Evolutionary conservation across 1,140 invertebrate species (phyloP), one percentile per base, ranked within the genome.

Genomic region (Diorhabda sublineata): DNA sequence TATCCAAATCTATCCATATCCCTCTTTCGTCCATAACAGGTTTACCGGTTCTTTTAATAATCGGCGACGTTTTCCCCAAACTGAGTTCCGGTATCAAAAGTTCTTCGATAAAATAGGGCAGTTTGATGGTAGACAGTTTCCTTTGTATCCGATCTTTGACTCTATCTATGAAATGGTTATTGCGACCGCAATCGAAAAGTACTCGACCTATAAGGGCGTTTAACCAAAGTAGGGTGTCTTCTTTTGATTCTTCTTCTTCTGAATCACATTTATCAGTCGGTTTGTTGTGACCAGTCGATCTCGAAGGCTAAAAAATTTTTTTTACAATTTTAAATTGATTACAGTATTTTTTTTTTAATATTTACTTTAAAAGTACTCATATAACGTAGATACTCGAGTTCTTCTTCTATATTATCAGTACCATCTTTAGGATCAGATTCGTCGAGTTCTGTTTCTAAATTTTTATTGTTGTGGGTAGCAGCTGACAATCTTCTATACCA

Each of bases 1-100:
- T 82, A 78, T 97, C 92, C 8, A 98, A 83, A 83, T 98, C 94
- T 3, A 97, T 84, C 96, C 96, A 99, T 26, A 98, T 82, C 3
- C 97, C 97, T 72, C 90, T 88, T 68, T 93, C 89, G 83, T 98
- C 93, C 45, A 95, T 77, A 61, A 87, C 83, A 0, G 94, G 93
- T 74, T 89, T 86, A 44, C 87, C 87, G 44, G 91, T 87, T 61
- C 88, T 87, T 61, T 91, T 86, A 74, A 98, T 89, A 4, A 91
- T 83, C 42, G 96, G 92, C 8, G 92, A 85, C 8, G 88, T 86
- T 66, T 87, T 85, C 9, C 94, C 94, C 68, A 96, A 66, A 58
- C 91, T 86, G 45, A 97, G 82, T 70, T 93, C 89, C 2, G 89
- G 89, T 41, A 97, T 87, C 9, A 86, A 80, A 6, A 97, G 82